Conservation (phyloP, 1,140 invertebrate species). For the Trichomalopsis sarcophagae region DNA sequence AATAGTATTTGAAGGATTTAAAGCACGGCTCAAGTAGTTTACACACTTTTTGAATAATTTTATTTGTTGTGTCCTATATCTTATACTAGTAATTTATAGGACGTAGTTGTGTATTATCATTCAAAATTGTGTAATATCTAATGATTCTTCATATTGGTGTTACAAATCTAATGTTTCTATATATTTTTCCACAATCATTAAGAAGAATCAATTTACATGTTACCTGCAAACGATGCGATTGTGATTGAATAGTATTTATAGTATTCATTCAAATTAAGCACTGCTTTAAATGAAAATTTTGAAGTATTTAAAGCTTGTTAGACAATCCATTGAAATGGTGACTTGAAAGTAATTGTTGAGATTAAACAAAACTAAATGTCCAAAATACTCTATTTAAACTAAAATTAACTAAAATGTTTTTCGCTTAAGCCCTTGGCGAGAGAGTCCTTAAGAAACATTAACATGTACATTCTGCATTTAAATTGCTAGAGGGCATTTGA, state of each 20-base stretch:
- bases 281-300: background rate
- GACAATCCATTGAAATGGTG: background rate
- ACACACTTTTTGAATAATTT: background rate
- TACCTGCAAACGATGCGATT: background rate
- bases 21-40: background rate
- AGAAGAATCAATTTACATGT: background rate
- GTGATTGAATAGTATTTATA: background rate
- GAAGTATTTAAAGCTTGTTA: background rate
- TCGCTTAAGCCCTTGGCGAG: too few relatives aligned
- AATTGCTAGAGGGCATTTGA: background rate
- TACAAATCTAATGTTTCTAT: slow-evolving; percentile 3
- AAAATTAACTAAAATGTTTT: background rate
- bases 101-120: slow-evolving; percentile 30
- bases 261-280: background rate
- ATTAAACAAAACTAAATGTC: background rate
- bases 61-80: slow-evolving; percentile 14
- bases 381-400: background rate
- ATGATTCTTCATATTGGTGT: slow-evolving; percentile 23
- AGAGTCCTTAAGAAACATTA: background rate
- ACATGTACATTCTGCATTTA: background rate
- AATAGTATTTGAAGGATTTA: slow-evolving; percentile 19
- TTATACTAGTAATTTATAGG: slow-evolving; percentile 28
- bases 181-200: background rate
- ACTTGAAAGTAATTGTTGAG: background rate
- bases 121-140: background rate